Evolutionary conservation across 37 sponge, comb jelly and placozoan species (phyloP).

Genomic region (Mnemiopsis leidyi): DNA sequence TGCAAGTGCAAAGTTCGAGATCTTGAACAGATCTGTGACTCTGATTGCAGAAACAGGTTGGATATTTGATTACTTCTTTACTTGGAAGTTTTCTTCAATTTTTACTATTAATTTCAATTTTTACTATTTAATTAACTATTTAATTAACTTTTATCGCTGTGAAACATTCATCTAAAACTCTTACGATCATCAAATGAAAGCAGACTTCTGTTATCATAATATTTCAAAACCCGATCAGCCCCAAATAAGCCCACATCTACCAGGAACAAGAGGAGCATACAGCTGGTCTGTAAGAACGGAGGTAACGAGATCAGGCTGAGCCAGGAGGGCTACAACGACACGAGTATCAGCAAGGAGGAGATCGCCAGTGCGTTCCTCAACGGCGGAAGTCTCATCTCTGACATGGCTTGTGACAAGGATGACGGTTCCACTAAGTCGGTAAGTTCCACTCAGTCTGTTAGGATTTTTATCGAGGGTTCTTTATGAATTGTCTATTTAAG

Average conservation of each 20-base stretch:
- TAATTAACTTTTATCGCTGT: too few species aligned
- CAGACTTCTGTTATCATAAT: too few species aligned
- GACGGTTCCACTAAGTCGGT: conserved; percentile 12
- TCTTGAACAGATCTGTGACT: conserved; percentile 53
- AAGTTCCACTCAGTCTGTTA: too few species aligned
- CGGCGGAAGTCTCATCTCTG: neutral
- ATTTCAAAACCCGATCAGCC: too few species aligned
- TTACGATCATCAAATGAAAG: too few species aligned
- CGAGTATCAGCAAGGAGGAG: neutral
- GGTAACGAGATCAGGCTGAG: neutral
- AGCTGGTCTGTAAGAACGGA: conserved; percentile 17
- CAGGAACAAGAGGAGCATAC: conserved; percentile 36
- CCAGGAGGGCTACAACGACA: neutral
- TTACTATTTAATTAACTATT: too few species aligned
- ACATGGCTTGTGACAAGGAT: neutral
- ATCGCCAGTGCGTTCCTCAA: neutral
- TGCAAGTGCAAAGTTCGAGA: conserved; percentile 66
- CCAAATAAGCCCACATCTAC: neutral
- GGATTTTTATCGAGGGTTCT: too few species aligned
- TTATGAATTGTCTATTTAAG: too few species aligned
- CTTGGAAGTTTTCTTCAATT: too few species aligned
- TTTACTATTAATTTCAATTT: too few species aligned
- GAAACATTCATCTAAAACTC: too few species aligned
- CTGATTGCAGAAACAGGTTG: neutral
- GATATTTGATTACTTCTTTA: too few species aligned